Evolutionary conservation across 2,888 invertebrate genomes (phyloP).

Genomic region (Trichogramma dendrolimi): DNA sequence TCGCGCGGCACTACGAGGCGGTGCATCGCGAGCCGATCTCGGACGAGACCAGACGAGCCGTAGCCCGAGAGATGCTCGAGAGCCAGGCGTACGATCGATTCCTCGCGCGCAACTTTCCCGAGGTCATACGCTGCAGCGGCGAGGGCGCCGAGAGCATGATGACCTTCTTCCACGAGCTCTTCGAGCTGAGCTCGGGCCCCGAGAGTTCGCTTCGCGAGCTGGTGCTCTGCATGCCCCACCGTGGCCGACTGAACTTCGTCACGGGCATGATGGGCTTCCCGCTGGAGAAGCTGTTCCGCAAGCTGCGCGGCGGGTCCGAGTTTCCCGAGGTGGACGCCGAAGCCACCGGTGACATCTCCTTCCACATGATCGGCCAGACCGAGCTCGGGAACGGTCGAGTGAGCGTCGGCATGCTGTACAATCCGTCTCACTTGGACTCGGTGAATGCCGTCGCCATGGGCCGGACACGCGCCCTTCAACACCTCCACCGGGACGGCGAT

Average conservation of each 20-base stretch:
- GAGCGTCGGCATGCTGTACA: slow-evolving; percentile 77
- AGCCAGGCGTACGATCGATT: slow-evolving; percentile 93
- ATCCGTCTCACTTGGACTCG: slow-evolving; percentile 96
- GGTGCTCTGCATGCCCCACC: slow-evolving; percentile 86
- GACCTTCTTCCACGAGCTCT: slow-evolving; percentile 79
- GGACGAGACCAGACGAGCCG: slow-evolving; percentile 56
- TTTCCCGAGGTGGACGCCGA: slow-evolving; percentile 73
- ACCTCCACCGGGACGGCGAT: slow-evolving; percentile 69
- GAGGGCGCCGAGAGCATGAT: slow-evolving; percentile 94
- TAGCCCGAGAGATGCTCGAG: slow-evolving; percentile 74
- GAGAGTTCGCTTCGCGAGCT: slow-evolving; percentile 62
- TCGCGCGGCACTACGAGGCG: slow-evolving; percentile 66
- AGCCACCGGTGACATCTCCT: slow-evolving; percentile 86
- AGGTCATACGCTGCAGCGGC: slow-evolving; percentile 90
- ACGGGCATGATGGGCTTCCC: slow-evolving; percentile 80
- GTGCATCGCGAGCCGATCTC: slow-evolving; percentile 54
- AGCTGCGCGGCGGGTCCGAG: slow-evolving; percentile 83
- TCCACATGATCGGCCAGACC: slow-evolving; percentile 80
- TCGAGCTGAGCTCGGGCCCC: slow-evolving; percentile 68
- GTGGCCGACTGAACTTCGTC: slow-evolving; percentile 86
- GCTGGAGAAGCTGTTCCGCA: slow-evolving; percentile 84
- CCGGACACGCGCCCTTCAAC: slow-evolving; percentile 81
- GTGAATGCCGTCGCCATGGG: slow-evolving; percentile 95
- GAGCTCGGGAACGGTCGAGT: slow-evolving; percentile 67
- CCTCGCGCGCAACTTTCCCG: slow-evolving; percentile 83